A percentile compares a stretch with the other conserved stretches of the same genome.
Evolutionary conservation across 2,888 invertebrate species (phyloP).

Genomic region (Linnaemya tessellans): DNA sequence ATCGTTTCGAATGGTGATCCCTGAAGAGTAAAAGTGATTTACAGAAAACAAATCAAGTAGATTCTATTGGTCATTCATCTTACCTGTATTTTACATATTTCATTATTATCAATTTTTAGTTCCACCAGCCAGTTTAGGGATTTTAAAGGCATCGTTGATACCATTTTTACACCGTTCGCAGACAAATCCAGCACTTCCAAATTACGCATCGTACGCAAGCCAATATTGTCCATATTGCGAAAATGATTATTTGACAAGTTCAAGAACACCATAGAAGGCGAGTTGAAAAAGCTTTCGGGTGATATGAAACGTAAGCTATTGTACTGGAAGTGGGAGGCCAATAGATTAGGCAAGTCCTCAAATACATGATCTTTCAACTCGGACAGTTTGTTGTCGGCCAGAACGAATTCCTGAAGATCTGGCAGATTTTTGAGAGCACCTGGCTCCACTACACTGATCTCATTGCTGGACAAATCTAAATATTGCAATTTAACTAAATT

Average conservation of each 20-base stretch:
- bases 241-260: slow-evolving; percentile 93
- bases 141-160: slow-evolving; percentile 88
- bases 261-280: slow-evolving; percentile 90
- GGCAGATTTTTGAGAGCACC: slow-evolving; percentile 89
- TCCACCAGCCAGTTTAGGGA: slow-evolving; percentile 94
- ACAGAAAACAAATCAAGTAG: neutral
- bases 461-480: slow-evolving; percentile 92
- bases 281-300: slow-evolving; percentile 89
- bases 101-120: slow-evolving; percentile 92
- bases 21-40: slow-evolving; percentile 71
- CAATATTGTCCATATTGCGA: slow-evolving; percentile 89
- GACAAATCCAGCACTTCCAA: slow-evolving; percentile 94
- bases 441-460: slow-evolving; percentile 89
- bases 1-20: slow-evolving; percentile 92
- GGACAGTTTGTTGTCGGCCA: slow-evolving; percentile 89
- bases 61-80: slow-evolving; percentile 25
- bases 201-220: slow-evolving; percentile 88
- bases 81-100: slow-evolving; percentile 89
- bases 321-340: slow-evolving; percentile 89
- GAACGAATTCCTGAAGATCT: slow-evolving; percentile 87
- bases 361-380: slow-evolving; percentile 91
- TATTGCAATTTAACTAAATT: slow-evolving; percentile 88
- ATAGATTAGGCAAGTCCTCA: slow-evolving; percentile 87
- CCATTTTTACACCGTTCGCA: slow-evolving; percentile 88
- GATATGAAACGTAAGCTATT: slow-evolving; percentile 90